phyloP scores from a whole-genome alignment of 2,113 vertebrate genomes.

The Smithornis capensis region DNA sequence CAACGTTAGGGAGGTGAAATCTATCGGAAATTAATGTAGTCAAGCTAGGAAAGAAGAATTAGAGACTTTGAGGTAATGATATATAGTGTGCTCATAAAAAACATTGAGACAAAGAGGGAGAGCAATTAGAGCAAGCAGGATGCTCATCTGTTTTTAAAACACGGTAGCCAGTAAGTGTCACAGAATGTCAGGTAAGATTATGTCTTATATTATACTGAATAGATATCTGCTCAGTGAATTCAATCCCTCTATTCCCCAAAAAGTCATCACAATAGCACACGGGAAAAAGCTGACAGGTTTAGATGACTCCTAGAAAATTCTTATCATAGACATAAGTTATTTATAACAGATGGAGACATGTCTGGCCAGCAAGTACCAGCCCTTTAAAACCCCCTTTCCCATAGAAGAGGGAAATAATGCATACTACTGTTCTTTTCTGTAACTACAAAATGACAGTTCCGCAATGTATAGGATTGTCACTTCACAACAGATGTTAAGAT shows the following conservation, averaged over 20 bases:
- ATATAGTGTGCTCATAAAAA: background rate
- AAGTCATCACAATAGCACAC: background rate
- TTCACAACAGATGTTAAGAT: background rate
- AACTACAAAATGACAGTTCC: background rate
- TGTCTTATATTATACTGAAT: background rate
- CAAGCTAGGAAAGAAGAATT: slow-evolving; percentile 13
- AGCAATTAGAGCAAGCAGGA: background rate
- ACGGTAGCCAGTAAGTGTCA: background rate
- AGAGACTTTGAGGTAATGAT: background rate
- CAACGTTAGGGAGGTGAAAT: slow-evolving; percentile 21
- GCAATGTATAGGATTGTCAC: background rate
- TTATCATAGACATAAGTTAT: background rate
- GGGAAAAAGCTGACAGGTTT: background rate
- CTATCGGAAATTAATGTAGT: slow-evolving; percentile 16
- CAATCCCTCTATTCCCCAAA: background rate
- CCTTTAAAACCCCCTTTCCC: background rate
- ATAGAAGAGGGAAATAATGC: background rate
- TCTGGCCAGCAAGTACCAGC: background rate
- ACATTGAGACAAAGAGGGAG: background rate
- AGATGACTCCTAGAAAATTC: background rate
- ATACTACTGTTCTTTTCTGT: background rate
- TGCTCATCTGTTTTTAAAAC: background rate
- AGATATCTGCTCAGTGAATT: background rate
- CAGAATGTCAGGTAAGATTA: background rate
- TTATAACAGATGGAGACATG: background rate